Evolutionary conservation across 2,888 invertebrate genomes (phyloP), one percentile per base, ranked within the genome.

Genomic region (Phoronis australis): DNA sequence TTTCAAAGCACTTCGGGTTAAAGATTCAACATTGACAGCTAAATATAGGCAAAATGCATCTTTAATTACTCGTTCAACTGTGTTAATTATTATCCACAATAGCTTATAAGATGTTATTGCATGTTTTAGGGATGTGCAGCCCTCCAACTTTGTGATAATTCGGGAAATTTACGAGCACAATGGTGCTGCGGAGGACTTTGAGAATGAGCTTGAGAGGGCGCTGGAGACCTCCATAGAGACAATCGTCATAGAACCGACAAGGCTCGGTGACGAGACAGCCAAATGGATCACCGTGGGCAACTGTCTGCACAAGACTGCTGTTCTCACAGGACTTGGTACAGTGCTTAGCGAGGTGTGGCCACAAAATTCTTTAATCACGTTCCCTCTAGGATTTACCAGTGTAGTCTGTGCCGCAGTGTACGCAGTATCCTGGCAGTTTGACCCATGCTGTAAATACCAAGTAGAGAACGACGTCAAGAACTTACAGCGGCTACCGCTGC

Each of bases 401-500:
- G 79, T 89, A 37, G 82, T 93, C 59, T 90, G 89, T 68, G 87
- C 92, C 54, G 89, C 90, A 50, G 83, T 94, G 57, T 95, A 96
- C 75, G 89, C 91, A 58, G 83, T 91, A 27, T 89, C 92, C 5
- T 96, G 95, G 95, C 92, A 93, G 78, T 90, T 88, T 80, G 95
- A 96, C 78, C 93, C 92, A 15, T 95, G 94, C 78, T 92, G 91
- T 75, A 91, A 94, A 78, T 96, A 96, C 79, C 94, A 94, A 82
- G 87, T 80, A 21, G 80, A 79, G 56, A 61, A 61, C 37, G 69
- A 76, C 58, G 84, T 70, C n/a, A 59, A 59, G 35, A 71, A 63
- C 48, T 50, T 78, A 4, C 69, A 69, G 45, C 66, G 66, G 51
- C 57, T 79, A n/a, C 75, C 77, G 9, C 61, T 77, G 23, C 70